Evolutionary conservation across 2,797 vertebrate species (phyloP), one percentile per base, ranked within the genome.

Genomic region (Peromyscus attwateri): DNA sequence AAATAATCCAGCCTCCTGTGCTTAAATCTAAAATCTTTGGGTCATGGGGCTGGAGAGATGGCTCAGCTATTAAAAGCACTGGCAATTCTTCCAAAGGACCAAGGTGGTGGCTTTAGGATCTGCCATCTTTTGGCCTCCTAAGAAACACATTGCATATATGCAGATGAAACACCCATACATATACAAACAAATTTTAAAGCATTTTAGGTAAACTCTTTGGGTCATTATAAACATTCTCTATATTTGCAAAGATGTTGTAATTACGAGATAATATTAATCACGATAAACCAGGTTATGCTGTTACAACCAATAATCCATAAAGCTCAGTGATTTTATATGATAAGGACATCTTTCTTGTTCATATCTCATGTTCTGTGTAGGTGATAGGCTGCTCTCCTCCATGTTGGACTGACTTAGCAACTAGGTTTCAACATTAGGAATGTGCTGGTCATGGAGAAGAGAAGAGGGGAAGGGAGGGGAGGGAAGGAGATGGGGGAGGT

Each of bases 311-410:
- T 31, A 92, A 92, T 81, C 49, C 2, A 31, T 14, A 89, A 31
- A 55, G 92, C 43, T 81, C 23, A 80, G 71, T 70, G 40, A 46
- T 60, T 97, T 80, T 80, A 43, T 87, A n/a, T 71, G 73, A 75
- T 6, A 64, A 79, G 14, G 11, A 16, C 46, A 73, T 87, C 52
- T 91, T 92, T 95, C 52, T 64, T 43, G 2, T 75, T 75, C 49
- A 29, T 52, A 49, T 62, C 31, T 19, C 49, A 62, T 71, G 31
- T 19, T 92, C n/a, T 11, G 52, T 89, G 68, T 14, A 90, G n/a
- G 29, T 62, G 83, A 16, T 13, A 77, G 46, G 46, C 9, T 27
- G 23, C 57, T 19, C 2, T 80, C 1, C 31, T 85, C 27, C 52
- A 55, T 55, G 25, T 1, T 87, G n/a, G 66, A 43, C n/a, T 92